Evolutionary conservation across 2,113 vertebrate genomes (phyloP).

Genomic region (Monopterus albus): DNA sequence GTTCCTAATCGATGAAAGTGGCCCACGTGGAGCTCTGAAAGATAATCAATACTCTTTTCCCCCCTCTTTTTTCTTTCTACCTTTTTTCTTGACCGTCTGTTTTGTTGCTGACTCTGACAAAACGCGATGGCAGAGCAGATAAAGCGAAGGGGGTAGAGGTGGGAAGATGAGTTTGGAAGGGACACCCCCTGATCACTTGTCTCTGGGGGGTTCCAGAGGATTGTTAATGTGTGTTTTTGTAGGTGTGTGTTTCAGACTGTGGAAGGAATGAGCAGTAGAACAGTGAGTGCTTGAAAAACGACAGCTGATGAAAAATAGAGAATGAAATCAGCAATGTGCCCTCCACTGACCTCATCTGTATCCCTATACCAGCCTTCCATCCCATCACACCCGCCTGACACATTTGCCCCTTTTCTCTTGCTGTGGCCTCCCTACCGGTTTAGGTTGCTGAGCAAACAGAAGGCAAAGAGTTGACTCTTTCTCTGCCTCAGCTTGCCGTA

Average conservation of each 20-base stretch:
- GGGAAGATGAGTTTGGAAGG: slow-evolving; percentile 39
- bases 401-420: slow-evolving; percentile 50
- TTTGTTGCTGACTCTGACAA: slow-evolving; percentile 87
- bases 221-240: slow-evolving; percentile 42
- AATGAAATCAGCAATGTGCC: slow-evolving; percentile 64
- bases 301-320: slow-evolving; percentile 52
- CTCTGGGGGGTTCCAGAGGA: slow-evolving; percentile 49
- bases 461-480: slow-evolving; percentile 70
- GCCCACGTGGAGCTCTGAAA: slow-evolving; percentile 84
- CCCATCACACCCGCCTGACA: slow-evolving; percentile 58
- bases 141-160: slow-evolving; percentile 30
- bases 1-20: slow-evolving; percentile 83
- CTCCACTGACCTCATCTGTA: slow-evolving; percentile 64
- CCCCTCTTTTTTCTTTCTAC: slow-evolving; percentile 16
- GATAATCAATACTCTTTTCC: slow-evolving; percentile 84
- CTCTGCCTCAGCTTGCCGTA: slow-evolving; percentile 57
- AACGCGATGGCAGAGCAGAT: slow-evolving; percentile 68
- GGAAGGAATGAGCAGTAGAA: background rate
- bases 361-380: slow-evolving; percentile 61
- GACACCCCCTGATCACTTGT: slow-evolving; percentile 69
- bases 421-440: slow-evolving; percentile 49
- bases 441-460: slow-evolving; percentile 76
- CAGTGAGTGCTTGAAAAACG: slow-evolving; percentile 34
- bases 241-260: slow-evolving; percentile 11
- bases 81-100: slow-evolving; percentile 76